phyloP scores from a whole-genome alignment of 2,113 vertebrate genomes.

The Oreocharis arfaki region DNA sequence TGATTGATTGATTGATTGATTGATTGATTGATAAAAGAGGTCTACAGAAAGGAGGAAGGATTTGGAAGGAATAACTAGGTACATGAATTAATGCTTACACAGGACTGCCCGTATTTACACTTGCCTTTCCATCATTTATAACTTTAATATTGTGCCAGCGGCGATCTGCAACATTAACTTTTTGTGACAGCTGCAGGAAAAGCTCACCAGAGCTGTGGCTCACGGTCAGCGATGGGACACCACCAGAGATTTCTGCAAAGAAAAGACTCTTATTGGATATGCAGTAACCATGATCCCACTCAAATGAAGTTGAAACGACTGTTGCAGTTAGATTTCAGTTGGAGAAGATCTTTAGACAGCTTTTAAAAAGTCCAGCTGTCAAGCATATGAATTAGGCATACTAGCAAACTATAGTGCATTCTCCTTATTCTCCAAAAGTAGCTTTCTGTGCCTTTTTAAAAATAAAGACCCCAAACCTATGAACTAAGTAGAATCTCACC shows the following conservation, averaged over 20 bases:
- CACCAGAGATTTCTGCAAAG: constrained; percentile 78
- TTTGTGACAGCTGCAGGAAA: constrained; percentile 74
- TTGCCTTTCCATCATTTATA: constrained; percentile 83
- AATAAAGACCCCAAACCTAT: not conserved
- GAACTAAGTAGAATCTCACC: not conserved
- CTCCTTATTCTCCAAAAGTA: not conserved
- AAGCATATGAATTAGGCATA: not conserved
- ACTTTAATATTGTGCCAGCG: constrained; percentile 87
- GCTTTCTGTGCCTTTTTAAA: not conserved
- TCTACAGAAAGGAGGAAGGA: not conserved
- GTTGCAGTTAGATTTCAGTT: not conserved
- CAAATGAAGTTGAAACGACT: not conserved
- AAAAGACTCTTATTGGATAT: not conserved
- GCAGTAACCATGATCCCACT: not conserved
- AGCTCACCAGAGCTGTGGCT: constrained; percentile 82
- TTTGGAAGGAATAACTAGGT: not conserved
- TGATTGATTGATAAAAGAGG: not conserved
- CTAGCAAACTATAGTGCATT: not conserved
- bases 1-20: not conserved
- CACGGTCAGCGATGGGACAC: constrained; percentile 77
- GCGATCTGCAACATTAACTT: constrained; percentile 75
- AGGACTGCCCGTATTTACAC: not conserved
- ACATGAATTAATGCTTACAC: not conserved
- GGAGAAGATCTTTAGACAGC: not conserved
- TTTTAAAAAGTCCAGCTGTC: not conserved